Percentiles rank a stretch among this genome's conserved stretches.
phyloP scores from a whole-genome alignment of 2,113 vertebrate species.

The Oxygymnocypris stewartii region DNA sequence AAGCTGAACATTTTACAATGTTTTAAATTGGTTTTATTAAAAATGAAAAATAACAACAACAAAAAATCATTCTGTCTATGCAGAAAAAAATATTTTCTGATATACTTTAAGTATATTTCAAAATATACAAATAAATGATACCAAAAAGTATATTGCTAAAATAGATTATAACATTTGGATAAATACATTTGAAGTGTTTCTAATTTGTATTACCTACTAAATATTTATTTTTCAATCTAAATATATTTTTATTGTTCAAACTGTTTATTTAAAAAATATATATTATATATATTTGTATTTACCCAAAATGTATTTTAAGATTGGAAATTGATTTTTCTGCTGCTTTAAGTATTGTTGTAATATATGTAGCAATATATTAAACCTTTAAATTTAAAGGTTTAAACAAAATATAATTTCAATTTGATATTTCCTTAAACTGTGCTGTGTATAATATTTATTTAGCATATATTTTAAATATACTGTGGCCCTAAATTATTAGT shows the following conservation, averaged over 20 bases:
- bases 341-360: not conserved
- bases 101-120: not conserved
- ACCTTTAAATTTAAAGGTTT: not conserved
- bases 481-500: not conserved
- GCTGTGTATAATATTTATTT: not conserved
- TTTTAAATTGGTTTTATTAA: not conserved
- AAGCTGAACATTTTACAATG: not conserved
- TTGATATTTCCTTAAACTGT: not conserved
- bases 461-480: not conserved
- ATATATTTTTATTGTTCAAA: not conserved
- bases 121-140: not conserved
- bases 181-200: not conserved
- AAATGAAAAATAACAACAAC: not conserved
- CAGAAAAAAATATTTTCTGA: not conserved
- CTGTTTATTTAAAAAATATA: not conserved
- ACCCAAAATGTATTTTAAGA: not conserved
- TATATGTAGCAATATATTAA: not conserved
- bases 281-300: not conserved
- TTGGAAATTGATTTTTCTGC: not conserved
- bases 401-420: not conserved
- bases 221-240: not conserved
- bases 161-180: not conserved
- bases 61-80: not conserved
- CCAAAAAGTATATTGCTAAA: not conserved
- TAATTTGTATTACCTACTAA: not conserved